These are phyloP conservation scores for Baryphthengus martii DNA, from an alignment of 2,113 vertebrate species.

Conservation along the genomic window DNA sequence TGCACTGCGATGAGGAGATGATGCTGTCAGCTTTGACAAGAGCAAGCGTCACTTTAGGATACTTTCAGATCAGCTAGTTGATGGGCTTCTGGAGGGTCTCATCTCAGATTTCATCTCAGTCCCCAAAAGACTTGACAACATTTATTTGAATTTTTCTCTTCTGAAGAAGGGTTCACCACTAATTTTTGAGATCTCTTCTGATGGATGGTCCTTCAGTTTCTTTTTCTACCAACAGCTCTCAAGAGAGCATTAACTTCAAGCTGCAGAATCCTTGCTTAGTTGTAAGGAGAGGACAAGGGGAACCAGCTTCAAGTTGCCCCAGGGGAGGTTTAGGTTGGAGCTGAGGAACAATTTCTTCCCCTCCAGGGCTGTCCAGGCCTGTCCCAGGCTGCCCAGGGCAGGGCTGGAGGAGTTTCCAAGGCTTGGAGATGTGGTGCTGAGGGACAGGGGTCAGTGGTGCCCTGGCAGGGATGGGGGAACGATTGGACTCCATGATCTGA, in stretches of 20 bases:
- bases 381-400: no score
- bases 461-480: no score
- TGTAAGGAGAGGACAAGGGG: not conserved
- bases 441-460: no score
- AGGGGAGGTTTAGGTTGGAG: no score
- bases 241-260: not conserved
- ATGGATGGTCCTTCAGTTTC: not conserved
- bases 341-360: no score
- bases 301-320: no score
- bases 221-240: not conserved
- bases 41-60: not conserved
- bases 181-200: not conserved
- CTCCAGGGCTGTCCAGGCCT: no score
- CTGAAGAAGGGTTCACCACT: not conserved
- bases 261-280: not conserved
- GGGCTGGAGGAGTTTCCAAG: no score
- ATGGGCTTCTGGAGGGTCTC: not conserved
- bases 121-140: not conserved
- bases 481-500: no score
- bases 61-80: not conserved
- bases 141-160: not conserved
- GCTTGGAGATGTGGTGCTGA: no score
- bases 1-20: not conserved
- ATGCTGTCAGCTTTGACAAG: not conserved
- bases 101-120: not conserved